phyloP scores from a whole-genome alignment of 2,797 vertebrate genomes.

The Botia kubotai region DNA sequence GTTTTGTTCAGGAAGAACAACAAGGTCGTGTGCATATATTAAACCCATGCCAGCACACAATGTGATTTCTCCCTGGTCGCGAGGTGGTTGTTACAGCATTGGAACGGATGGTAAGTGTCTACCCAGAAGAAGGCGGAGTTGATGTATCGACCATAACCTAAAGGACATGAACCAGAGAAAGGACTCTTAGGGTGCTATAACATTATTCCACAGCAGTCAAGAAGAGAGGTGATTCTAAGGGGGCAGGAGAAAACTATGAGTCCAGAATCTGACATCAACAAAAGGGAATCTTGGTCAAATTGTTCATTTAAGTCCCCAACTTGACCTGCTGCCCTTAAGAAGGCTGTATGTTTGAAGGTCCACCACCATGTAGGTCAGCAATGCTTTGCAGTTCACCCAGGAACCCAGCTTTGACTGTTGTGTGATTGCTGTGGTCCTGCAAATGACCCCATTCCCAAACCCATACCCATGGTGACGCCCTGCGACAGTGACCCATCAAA shows the following conservation, averaged over 20 bases:
- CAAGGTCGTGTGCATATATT: constrained; percentile 80
- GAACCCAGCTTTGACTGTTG: constrained; percentile 97
- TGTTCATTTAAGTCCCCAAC: constrained; percentile 66
- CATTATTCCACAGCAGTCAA: constrained; percentile 54
- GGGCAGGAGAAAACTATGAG: constrained; percentile 7
- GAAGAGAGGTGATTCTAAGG: constrained; percentile 59
- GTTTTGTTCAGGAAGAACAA: constrained; percentile 69
- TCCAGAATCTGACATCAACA: constrained; percentile 55
- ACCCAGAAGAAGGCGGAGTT: constrained; percentile 58
- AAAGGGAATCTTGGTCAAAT: constrained; percentile 71
- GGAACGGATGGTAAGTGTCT: constrained; percentile 72
- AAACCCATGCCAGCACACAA: constrained; percentile 74
- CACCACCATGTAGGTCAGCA: constrained; percentile 8
- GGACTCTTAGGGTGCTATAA: constrained; percentile 49
- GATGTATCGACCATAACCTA: constrained; percentile 55
- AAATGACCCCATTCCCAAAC: constrained; percentile 88
- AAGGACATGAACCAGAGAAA: constrained; percentile 53
- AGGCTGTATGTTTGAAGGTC: constrained; percentile 41
- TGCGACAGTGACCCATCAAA: constrained; percentile 94
- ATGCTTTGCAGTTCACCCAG: constrained; percentile 80
- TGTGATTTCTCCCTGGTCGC: constrained; percentile 64
- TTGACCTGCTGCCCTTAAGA: constrained; percentile 49
- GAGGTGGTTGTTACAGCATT: constrained; percentile 69
- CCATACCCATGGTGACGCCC: constrained; percentile 92
- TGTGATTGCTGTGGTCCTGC: constrained; percentile 91